Base-by-base conservation (phyloP, 2,888 invertebrate genomes). In the Rotaria socialis region DNA sequence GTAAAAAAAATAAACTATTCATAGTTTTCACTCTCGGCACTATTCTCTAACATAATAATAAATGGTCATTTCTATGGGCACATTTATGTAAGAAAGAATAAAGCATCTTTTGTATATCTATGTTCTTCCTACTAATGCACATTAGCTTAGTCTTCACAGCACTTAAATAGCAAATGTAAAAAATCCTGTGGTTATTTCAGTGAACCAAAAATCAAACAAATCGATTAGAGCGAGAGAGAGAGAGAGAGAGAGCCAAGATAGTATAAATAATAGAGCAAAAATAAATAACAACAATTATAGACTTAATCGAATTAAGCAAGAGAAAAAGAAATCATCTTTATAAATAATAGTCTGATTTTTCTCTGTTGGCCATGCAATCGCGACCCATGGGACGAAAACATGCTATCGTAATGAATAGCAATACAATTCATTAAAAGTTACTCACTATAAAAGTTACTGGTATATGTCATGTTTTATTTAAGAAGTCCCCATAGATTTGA, bases 141-240 rank as follows among this genome's bases (percentile, higher is more conserved):
- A 67, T 41, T 67, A 16, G 14, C 35, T 35, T 67, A 67, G 2
- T 67, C 67, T 41, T 43, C 47, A 19, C 10, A 80, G 24, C 75
- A 80, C 75, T 80, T 80, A 43, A 43, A 24, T 47, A 80, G 47
- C n/a, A 47, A 80, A 80, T 80, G 24, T 35, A 35, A 80, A 41
- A 80, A 80, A 47, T 80, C 47, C 47, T n/a, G n/a, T 47, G 22
- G 24, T 47, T 24, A 10, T 22, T 80, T 80, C 1, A 67, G 67
- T 67, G 35, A 41, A 67, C 7, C 35, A 16, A 14, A 41, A 67
- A 35, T 67, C 35, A 67, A 67, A 19, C 35, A 19, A 35, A 52
- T 14, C 4, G 11, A 52, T 52, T 52, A 8, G 52, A 52, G 8
- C 1, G 50, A 50, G 14, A 50, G 50, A 50, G 50, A 50, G 50